Conservation (phyloP, 2,888 invertebrate species). For the Himalopsyche anomala region DNA sequence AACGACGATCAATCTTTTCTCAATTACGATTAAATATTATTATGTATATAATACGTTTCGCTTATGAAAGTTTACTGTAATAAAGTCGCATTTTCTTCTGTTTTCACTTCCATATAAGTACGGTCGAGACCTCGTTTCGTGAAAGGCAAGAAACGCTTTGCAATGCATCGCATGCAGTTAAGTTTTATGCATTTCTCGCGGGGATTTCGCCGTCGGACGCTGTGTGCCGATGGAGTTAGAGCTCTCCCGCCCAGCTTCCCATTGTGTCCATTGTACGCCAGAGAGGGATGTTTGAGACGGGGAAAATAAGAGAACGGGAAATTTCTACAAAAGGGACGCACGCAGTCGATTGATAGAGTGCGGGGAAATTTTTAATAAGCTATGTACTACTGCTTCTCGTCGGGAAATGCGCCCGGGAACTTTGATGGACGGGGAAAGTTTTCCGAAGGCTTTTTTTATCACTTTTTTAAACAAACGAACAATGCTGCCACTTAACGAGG, state of each 20-base stretch:
- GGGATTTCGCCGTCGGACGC: conserved; percentile 16
- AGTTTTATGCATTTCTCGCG: conserved; percentile 41
- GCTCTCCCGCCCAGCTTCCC: conserved; percentile 41
- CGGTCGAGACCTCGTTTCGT: not conserved
- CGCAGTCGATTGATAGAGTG: conserved; percentile 43
- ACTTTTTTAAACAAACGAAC: conserved; percentile 10
- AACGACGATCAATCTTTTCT: too few species aligned
- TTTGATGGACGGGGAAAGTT: conserved; percentile 44
- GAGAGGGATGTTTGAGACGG: conserved; percentile 46
- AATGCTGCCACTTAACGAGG: not conserved
- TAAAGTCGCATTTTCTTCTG: not conserved
- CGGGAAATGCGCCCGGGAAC: conserved; percentile 31
- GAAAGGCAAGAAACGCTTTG: not conserved
- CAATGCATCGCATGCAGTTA: conserved; percentile 41
- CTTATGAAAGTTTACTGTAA: not conserved
- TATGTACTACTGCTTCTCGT: not conserved
- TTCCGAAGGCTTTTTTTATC: conserved; percentile 38
- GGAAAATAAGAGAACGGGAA: conserved; percentile 29
- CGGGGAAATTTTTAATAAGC: conserved; percentile 54
- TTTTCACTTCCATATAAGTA: not conserved
- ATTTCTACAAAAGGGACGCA: conserved; percentile 23
- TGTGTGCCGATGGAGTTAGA: conserved; percentile 34
- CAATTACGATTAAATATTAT: too few species aligned
- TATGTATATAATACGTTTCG: not conserved
- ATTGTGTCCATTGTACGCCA: conserved; percentile 50